Evolutionary conservation across 2,797 vertebrate species (phyloP), one percentile per base, ranked within the genome.

Genomic region (Mallotus villosus): DNA sequence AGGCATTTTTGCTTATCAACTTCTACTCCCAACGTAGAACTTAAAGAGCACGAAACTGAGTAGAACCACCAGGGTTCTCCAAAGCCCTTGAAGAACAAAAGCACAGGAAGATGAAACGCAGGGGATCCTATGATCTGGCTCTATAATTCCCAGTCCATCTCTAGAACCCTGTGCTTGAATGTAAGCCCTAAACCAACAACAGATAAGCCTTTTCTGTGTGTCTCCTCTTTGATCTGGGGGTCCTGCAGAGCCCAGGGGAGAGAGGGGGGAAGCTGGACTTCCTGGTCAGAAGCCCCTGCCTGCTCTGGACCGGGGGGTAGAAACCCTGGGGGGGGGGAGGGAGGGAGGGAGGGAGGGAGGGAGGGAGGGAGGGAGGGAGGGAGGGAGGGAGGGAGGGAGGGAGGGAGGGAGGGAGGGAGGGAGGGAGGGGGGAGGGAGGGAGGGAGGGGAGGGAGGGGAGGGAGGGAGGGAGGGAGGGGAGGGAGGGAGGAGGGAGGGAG

Each of bases 171-270:
- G 84, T 82, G 84, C 89, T 87, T 81, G 75, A 84, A 87, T 78
- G 72, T 87, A 83, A 90, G 85, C 87, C 87, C 86, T 89, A 90
- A 92, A 92, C 88, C 90, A 93, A 89, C 90, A 91, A 85, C 92
- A 92, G 92, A 92, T 90, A 91, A 90, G 87, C 86, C 84, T 78
- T 82, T 83, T 84, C 84, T 86, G 81, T 83, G 78, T 78, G 80
- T 72, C 4, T 64, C 51, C 60, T 64, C 87, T 93, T 93, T 93
- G 87, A 92, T 92, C 85, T 84, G n/a, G 51, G 51, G 41, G 41
- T 9, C 61, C 73, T 73, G 71, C 46, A 17, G 71, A 29, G 55
- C 37, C 16, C 34, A 60, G 22, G 64, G 22, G 46, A 46, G 37
- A 71, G 34, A 8, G 24, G 24, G 22, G 70, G 71, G 19, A 22